These are phyloP conservation scores for Pachyuromys duprasi DNA, from an alignment of 2,797 vertebrate genomes.

Conservation along the genomic window DNA sequence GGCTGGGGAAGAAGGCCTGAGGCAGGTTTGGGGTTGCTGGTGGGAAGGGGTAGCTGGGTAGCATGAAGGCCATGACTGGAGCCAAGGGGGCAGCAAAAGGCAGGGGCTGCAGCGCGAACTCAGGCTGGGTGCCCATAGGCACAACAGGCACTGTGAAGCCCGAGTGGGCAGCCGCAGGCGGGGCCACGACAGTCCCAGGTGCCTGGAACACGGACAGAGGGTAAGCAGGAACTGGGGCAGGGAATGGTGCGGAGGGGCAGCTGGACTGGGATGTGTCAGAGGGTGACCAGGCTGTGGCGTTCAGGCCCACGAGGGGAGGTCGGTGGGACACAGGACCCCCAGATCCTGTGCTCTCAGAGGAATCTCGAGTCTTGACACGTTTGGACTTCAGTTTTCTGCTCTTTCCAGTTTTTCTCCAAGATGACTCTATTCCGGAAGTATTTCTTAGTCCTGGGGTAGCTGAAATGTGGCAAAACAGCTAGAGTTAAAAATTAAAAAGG, in stretches of 20 bases:
- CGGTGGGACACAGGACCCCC: conserved; percentile 89
- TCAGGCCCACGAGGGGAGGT: conserved; percentile 91
- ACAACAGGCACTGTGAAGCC: conserved; percentile 65
- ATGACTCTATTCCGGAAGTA: conserved; percentile 85
- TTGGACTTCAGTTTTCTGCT: conserved; percentile 93
- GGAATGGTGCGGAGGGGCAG: conserved; percentile 90
- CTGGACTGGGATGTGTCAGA: conserved; percentile 93
- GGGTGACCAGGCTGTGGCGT: conserved; percentile 94
- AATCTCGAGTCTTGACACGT: conserved; percentile 92
- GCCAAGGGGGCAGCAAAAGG: conserved; percentile 90
- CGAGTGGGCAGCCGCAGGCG: conserved; percentile 85
- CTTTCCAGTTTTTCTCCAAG: conserved; percentile 90
- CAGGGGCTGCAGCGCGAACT: conserved; percentile 83
- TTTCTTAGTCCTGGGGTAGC: conserved; percentile 87
- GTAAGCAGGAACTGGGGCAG: conserved; percentile 91
- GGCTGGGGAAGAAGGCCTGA: conserved; percentile 87
- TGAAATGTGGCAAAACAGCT: not conserved
- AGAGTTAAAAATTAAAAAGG: not conserved
- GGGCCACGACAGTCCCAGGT: conserved; percentile 82
- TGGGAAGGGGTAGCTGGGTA: conserved; percentile 92
- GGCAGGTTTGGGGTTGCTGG: conserved; percentile 86
- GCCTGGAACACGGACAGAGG: conserved; percentile 91
- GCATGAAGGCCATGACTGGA: conserved; percentile 92
- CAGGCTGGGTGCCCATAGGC: conserved; percentile 84
- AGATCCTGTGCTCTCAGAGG: conserved; percentile 92